Evolutionary conservation across 2,888 invertebrate species (phyloP).

Genomic region (Plebejus argus): DNA sequence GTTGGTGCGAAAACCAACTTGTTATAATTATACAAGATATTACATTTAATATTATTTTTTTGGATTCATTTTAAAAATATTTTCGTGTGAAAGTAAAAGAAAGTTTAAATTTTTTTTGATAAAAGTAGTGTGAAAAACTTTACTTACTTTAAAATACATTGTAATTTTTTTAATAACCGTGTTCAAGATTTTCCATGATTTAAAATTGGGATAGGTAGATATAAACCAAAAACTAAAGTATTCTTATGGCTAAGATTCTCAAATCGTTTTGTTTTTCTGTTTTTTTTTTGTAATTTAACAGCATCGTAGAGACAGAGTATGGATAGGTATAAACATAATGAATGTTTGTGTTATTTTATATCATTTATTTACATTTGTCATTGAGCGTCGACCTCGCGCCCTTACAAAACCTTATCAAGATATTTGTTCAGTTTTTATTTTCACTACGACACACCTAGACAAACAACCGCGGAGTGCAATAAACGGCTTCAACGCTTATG

Average conservation of each 20-base stretch:
- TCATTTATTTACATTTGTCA: slow-evolving; percentile 59
- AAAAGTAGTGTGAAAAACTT: too few species aligned
- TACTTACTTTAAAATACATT: too few species aligned
- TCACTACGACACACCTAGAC: slow-evolving; percentile 67
- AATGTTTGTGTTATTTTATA: slow-evolving; percentile 42
- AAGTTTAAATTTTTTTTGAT: too few species aligned
- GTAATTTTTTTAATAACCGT: too few species aligned
- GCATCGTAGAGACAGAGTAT: slow-evolving; percentile 48
- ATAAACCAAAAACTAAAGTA: too few species aligned
- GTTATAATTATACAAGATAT: too few species aligned
- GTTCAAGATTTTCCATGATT: too few species aligned
- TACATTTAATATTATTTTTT: too few species aligned
- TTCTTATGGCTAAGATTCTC: too few species aligned
- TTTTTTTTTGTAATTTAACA: not conserved
- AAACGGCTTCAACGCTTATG: slow-evolving; percentile 38
- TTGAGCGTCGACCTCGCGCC: slow-evolving; percentile 72
- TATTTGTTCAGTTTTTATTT: slow-evolving; percentile 79
- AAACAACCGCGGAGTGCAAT: slow-evolving; percentile 45
- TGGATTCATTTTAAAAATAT: too few species aligned
- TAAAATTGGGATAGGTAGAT: too few species aligned
- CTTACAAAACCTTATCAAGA: slow-evolving; percentile 75
- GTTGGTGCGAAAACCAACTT: not conserved
- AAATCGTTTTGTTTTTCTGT: not conserved
- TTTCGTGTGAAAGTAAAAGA: too few species aligned
- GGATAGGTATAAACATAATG: slow-evolving; percentile 49